Conservation (phyloP, 2,797 vertebrate species). For the Nasua narica region DNA sequence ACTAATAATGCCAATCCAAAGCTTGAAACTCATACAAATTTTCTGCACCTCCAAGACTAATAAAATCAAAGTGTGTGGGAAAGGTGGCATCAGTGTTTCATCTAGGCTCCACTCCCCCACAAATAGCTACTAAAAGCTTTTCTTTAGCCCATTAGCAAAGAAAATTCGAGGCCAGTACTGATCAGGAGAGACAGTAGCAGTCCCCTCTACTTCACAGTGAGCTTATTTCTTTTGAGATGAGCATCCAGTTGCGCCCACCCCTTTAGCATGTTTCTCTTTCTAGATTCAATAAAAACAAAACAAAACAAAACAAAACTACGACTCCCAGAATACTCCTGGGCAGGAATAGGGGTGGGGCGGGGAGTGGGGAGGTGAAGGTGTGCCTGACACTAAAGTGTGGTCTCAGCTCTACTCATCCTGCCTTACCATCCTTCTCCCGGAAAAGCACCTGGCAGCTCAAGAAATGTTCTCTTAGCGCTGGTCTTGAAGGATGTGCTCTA, state of each 20-base stretch:
- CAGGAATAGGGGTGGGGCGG: neutral
- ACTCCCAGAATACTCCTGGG: neutral
- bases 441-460: neutral
- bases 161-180: neutral
- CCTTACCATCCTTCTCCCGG: neutral
- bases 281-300: neutral
- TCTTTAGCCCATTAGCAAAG: neutral
- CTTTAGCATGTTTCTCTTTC: neutral
- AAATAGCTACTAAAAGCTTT: neutral
- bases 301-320: neutral
- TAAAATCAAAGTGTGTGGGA: rapidly evolving
- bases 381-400: neutral
- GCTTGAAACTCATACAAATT: neutral
- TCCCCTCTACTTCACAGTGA: neutral
- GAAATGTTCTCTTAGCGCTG: neutral
- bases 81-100: neutral
- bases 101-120: neutral
- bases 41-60: neutral
- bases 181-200: neutral
- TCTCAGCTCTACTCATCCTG: neutral
- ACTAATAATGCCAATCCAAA: neutral
- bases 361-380: too few species aligned
- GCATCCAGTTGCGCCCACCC: neutral
- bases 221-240: neutral
- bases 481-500: neutral